Percentiles rank a stretch among this genome's conserved stretches.
These are phyloP conservation scores for Catocala fraxini DNA, from an alignment of 2,888 invertebrate genomes.

Conservation along the genomic window DNA sequence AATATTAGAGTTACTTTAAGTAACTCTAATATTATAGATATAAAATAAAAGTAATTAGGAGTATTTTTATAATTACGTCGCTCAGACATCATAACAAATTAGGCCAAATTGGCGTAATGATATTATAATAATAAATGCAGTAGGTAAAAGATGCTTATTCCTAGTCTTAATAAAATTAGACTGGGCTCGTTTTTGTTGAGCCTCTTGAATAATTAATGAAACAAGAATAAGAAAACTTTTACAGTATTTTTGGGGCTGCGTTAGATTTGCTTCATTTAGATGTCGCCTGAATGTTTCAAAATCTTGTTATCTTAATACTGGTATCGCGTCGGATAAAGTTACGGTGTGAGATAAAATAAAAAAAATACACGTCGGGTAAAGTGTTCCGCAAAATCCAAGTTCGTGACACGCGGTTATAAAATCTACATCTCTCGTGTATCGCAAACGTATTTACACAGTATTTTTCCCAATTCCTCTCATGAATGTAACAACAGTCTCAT, in stretches of 20 bases:
- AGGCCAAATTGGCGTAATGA: conserved; percentile 28
- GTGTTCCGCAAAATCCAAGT: conserved; percentile 25
- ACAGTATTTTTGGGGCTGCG: conserved; percentile 34
- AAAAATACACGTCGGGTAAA: conserved; percentile 25
- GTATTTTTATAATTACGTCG: background rate
- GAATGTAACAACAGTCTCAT: conserved; percentile 65
- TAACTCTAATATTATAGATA: conserved; percentile 2
- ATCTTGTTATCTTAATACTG: conserved; percentile 46
- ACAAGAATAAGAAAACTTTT: conserved; percentile 42
- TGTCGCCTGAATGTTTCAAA: conserved; percentile 38
- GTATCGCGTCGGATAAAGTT: conserved; percentile 38
- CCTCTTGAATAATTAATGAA: conserved; percentile 46
- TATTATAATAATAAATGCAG: conserved; percentile 31
- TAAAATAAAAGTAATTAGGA: conserved; percentile 2
- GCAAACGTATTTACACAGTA: conserved; percentile 57
- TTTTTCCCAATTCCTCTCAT: conserved; percentile 60
- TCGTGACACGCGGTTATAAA: conserved; percentile 50
- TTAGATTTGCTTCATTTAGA: conserved; percentile 43
- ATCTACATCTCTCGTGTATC: conserved; percentile 58
- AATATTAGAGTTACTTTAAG: too few relatives aligned
- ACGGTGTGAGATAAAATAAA: conserved; percentile 28
- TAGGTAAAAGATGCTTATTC: conserved; percentile 31
- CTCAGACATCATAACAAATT: conserved; percentile 24
- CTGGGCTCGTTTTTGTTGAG: conserved; percentile 29
- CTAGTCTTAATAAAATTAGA: conserved; percentile 42